Conservation (phyloP, 1,140 invertebrate species). For the Mycetomoellerius zeteki region DNA sequence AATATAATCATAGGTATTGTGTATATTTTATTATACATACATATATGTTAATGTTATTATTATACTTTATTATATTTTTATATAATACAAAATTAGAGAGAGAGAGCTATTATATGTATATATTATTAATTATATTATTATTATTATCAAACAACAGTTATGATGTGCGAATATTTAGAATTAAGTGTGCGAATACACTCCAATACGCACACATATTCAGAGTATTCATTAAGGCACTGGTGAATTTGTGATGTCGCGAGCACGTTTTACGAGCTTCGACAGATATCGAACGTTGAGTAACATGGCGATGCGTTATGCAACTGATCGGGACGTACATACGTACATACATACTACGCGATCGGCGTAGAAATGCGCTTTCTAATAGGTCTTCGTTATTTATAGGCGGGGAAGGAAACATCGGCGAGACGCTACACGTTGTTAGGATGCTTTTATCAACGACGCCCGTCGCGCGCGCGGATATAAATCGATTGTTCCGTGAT, state of each 20-base stretch:
- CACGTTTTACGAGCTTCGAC: conserved; percentile 3
- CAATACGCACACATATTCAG: neutral
- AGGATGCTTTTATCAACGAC: conserved; percentile 1
- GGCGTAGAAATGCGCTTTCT: conserved; percentile 63
- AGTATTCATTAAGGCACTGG: neutral
- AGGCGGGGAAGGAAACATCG: neutral
- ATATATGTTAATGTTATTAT: neutral
- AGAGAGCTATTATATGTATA: no score
- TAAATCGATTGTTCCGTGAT: conserved; percentile 30
- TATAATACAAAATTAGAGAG: no score
- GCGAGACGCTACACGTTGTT: neutral
- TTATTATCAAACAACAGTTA: neutral
- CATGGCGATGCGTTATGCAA: conserved; percentile 44
- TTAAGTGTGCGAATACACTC: neutral
- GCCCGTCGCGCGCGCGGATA: conserved; percentile 30
- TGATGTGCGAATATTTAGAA: neutral
- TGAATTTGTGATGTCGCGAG: neutral
- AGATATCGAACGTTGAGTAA: conserved; percentile 5
- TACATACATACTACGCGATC: conserved; percentile 7
- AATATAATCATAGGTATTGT: neutral
- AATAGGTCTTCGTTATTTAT: conserved; percentile 68
- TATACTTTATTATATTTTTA: neutral
- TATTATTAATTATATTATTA: neutral
- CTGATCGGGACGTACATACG: conserved; percentile 26
- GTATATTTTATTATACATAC: neutral